Evolutionary conservation across 2,113 vertebrate genomes (phyloP).

Genomic region (Lepisosteus oculatus): DNA sequence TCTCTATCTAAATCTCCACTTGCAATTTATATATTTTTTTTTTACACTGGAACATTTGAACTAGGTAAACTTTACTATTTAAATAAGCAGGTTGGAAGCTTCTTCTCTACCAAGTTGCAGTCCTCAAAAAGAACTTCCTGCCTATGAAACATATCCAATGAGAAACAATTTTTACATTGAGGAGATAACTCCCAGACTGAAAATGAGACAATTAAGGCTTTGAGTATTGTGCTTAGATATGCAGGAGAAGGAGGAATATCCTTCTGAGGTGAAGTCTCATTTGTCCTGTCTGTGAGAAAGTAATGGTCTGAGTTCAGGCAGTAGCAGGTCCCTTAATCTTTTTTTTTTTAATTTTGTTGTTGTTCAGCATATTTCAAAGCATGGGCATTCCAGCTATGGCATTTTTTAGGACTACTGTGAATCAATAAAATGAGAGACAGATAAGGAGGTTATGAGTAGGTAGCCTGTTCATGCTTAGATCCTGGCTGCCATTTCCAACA

Average conservation of each 20-base stretch:
- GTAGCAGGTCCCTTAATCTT: not conserved
- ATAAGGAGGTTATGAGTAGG: not conserved
- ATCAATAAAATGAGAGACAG: too few relatives aligned
- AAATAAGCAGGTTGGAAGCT: too few relatives aligned
- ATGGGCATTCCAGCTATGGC: not conserved
- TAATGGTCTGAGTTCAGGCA: too few relatives aligned
- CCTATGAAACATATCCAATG: too few relatives aligned
- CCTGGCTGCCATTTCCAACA: not conserved
- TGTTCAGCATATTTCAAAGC: not conserved
- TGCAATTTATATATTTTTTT: too few relatives aligned
- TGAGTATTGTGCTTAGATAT: not conserved
- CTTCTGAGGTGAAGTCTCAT: not conserved
- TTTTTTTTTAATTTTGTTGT: not conserved
- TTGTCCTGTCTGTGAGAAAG: not conserved
- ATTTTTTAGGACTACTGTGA: not conserved
- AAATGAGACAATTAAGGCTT: not conserved
- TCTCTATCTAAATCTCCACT: too few relatives aligned
- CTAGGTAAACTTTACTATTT: too few relatives aligned
- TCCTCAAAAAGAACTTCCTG: too few relatives aligned
- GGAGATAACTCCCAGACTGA: not conserved
- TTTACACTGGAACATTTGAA: too few relatives aligned
- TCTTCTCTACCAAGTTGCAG: too few relatives aligned
- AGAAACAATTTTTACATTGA: too few relatives aligned
- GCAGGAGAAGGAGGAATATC: not conserved
- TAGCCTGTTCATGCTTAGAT: not conserved